A percentile compares a stretch with the other conserved stretches of the same genome.
These are phyloP conservation scores for Leptodactylus fallax DNA, from an alignment of 2,797 vertebrate species.

Conservation along the genomic window DNA sequence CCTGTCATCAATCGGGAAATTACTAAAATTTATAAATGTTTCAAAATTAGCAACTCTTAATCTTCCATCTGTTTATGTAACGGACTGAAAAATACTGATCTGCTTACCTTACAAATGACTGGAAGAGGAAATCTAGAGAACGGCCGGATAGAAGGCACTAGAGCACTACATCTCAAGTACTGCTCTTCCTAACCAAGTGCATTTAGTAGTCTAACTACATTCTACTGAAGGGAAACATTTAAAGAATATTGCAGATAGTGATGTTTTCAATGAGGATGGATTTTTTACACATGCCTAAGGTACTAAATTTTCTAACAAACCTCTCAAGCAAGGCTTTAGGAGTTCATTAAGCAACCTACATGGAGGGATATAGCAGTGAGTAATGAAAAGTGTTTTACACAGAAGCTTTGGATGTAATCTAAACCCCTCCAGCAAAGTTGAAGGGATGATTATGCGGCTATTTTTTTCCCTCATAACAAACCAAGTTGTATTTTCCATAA, in stretches of 20 bases:
- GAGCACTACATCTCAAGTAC: background rate
- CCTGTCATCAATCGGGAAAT: constrained; percentile 39
- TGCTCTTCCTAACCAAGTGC: background rate
- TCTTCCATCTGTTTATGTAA: constrained; percentile 43
- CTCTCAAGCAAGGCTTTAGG: constrained; percentile 59
- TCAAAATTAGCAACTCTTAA: constrained; percentile 35
- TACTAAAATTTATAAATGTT: constrained; percentile 42
- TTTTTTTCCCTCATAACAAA: constrained; percentile 50
- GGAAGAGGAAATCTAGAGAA: too few species aligned
- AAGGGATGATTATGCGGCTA: constrained; percentile 47
- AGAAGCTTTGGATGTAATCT: constrained; percentile 47
- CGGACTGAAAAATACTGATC: constrained; percentile 13
- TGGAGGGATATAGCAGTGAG: constrained; percentile 44
- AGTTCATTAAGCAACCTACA: constrained; percentile 60
- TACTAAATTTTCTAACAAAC: constrained; percentile 57
- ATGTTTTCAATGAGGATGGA: constrained; percentile 61
- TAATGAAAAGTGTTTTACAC: constrained; percentile 54
- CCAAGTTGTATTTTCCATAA: constrained; percentile 54
- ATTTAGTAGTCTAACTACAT: constrained; percentile 41
- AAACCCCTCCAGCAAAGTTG: constrained; percentile 51
- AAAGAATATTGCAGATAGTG: constrained; percentile 56
- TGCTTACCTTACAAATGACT: constrained; percentile 5
- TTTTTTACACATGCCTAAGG: constrained; percentile 54
- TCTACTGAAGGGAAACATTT: constrained; percentile 44
- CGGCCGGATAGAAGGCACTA: background rate